Evolutionary conservation across 35 echinoderm and acorn worm species (phyloP).

Genomic region (Lytechinus variegatus): DNA sequence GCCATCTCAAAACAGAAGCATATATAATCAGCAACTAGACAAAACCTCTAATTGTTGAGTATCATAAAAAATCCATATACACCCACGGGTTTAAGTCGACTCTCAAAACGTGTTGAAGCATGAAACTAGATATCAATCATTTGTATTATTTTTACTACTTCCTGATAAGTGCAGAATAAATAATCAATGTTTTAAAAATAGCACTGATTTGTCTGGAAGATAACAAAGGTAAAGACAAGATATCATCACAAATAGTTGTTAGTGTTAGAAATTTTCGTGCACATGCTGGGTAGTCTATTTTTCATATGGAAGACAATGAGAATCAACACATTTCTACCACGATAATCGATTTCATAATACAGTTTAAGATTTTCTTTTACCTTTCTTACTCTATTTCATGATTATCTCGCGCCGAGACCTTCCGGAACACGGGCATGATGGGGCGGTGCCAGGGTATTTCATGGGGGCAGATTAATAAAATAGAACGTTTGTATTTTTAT

Average conservation of each 20-base stretch:
- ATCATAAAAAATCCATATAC: neutral
- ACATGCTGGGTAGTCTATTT: too few relatives aligned
- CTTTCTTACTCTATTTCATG: too few relatives aligned
- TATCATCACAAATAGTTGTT: neutral
- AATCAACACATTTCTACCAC: too few relatives aligned
- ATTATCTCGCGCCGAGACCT: too few relatives aligned
- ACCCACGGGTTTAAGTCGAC: neutral
- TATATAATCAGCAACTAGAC: neutral
- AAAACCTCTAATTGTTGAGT: too few relatives aligned
- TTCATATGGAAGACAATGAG: too few relatives aligned
- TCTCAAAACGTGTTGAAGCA: neutral
- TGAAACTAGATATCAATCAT: neutral
- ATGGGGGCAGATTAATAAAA: too few relatives aligned
- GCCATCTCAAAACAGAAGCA: neutral
- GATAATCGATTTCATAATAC: too few relatives aligned
- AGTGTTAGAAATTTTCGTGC: neutral
- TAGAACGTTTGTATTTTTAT: too few relatives aligned
- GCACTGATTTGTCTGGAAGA: neutral
- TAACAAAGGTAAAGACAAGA: neutral
- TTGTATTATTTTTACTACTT: neutral
- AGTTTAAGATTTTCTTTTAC: too few relatives aligned
- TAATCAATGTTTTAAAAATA: slow-evolving; percentile 3
- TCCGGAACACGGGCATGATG: too few relatives aligned
- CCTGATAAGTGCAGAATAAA: neutral
- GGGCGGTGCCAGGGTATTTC: too few relatives aligned